Percentiles rank a stretch among this genome's conserved stretches.
phyloP scores from a whole-genome alignment of 2,113 vertebrate species.

The Megaceryle maxima region DNA sequence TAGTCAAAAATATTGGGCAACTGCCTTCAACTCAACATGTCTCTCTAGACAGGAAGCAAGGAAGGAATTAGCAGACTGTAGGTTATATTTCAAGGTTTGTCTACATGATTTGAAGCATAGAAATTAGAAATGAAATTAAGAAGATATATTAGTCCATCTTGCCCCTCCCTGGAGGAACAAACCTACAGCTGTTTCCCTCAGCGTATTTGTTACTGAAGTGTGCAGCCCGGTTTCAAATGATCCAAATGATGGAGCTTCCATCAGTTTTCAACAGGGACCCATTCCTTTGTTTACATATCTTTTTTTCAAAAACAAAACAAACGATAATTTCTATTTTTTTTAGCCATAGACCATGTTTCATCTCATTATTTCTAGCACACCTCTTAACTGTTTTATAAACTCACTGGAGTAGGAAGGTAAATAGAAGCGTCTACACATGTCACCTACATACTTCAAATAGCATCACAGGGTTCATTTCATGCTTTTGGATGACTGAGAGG shows the following conservation, averaged over 20 bases:
- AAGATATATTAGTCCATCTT: conserved; percentile 49
- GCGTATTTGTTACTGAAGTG: not conserved
- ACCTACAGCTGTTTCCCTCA: conserved; percentile 38
- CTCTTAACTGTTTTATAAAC: conserved; percentile 41
- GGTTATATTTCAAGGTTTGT: conserved; percentile 56
- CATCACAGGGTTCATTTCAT: conserved; percentile 6
- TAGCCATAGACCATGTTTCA: not conserved
- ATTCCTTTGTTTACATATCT: not conserved
- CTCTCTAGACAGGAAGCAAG: conserved; percentile 58
- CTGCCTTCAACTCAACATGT: conserved; percentile 50
- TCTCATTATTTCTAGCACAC: conserved; percentile 3
- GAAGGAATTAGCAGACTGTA: conserved; percentile 41
- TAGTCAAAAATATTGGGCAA: conserved; percentile 18
- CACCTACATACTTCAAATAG: conserved; percentile 40
- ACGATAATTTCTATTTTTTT: not conserved
- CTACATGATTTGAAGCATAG: conserved; percentile 45
- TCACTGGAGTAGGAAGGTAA: conserved; percentile 6
- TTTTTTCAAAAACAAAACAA: not conserved
- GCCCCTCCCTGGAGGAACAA: not conserved
- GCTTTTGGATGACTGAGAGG: not conserved
- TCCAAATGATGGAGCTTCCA: conserved; percentile 51
- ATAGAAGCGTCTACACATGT: not conserved
- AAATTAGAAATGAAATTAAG: conserved; percentile 65
- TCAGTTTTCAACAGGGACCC: conserved; percentile 31
- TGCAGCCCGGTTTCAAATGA: conserved; percentile 5